Evolutionary conservation across 2,113 vertebrate genomes (phyloP).

Genomic region (Phaethornis superciliosus): DNA sequence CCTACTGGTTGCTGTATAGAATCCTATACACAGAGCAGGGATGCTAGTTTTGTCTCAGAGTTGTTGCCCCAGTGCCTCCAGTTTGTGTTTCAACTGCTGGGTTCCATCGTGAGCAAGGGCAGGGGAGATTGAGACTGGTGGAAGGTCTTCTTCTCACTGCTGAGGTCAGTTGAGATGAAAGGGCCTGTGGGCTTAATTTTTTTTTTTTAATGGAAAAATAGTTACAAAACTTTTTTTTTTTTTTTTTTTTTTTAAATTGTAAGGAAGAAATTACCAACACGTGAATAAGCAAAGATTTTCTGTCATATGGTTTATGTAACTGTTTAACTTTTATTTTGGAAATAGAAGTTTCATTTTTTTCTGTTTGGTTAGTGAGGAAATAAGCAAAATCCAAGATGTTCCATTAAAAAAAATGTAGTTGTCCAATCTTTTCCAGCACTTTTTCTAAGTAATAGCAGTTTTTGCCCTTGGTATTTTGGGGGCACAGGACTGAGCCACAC

Average conservation of each 20-base stretch:
- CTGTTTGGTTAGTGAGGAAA: conserved; percentile 40
- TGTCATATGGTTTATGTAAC: conserved; percentile 42
- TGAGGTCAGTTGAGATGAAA: background rate
- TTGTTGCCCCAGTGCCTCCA: background rate
- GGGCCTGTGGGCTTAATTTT: background rate
- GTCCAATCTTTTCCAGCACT: background rate
- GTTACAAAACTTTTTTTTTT: background rate
- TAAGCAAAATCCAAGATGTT: conserved; percentile 26
- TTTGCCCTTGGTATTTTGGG: background rate
- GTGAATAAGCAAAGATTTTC: background rate
- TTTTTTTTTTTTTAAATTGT: background rate
- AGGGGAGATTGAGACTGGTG: background rate
- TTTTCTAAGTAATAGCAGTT: background rate
- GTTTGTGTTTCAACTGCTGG: background rate
- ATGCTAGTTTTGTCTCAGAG: fast-evolving
- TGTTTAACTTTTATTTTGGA: conserved; percentile 30
- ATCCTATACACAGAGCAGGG: background rate
- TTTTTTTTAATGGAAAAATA: background rate
- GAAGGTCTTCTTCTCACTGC: background rate
- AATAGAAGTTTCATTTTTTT: background rate
- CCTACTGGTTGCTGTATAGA: background rate
- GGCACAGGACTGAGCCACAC: background rate
- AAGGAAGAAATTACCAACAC: conserved; percentile 25
- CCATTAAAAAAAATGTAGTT: background rate
- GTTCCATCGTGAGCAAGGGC: background rate